phyloP scores from a whole-genome alignment of 2,113 vertebrate genomes.

The Rhodinocichla rosea region DNA sequence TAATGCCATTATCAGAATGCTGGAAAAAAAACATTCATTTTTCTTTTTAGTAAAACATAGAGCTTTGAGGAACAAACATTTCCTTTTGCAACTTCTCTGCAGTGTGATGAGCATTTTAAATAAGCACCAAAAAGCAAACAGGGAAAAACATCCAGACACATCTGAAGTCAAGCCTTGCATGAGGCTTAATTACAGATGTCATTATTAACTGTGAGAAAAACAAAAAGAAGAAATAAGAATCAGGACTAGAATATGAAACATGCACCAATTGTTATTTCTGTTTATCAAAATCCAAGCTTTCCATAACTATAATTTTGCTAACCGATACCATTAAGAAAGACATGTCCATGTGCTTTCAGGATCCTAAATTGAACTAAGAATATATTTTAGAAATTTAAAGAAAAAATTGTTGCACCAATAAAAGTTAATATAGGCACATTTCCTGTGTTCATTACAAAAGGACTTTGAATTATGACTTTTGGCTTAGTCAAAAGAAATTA shows the following conservation, averaged over 20 bases:
- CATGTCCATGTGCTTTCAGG: rapidly evolving
- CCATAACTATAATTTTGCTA: background rate
- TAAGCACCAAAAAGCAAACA: background rate
- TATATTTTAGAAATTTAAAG: background rate
- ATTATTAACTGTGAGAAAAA: background rate
- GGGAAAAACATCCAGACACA: background rate
- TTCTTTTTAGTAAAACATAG: background rate
- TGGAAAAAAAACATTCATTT: background rate
- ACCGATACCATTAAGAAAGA: background rate
- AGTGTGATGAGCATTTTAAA: background rate
- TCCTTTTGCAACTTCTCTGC: background rate
- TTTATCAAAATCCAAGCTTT: background rate
- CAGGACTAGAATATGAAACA: background rate
- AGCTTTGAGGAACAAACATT: background rate
- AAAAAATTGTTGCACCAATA: background rate
- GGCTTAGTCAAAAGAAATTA: background rate
- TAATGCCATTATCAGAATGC: background rate
- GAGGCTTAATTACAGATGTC: background rate
- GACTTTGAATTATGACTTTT: background rate
- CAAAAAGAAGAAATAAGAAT: background rate
- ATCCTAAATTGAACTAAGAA: background rate
- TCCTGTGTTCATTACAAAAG: background rate
- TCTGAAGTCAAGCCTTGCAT: background rate
- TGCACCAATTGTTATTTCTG: background rate
- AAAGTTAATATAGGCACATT: background rate